Evolutionary conservation across 1,140 invertebrate species (phyloP).

Genomic region (Bombus haemorrhoidalis): DNA sequence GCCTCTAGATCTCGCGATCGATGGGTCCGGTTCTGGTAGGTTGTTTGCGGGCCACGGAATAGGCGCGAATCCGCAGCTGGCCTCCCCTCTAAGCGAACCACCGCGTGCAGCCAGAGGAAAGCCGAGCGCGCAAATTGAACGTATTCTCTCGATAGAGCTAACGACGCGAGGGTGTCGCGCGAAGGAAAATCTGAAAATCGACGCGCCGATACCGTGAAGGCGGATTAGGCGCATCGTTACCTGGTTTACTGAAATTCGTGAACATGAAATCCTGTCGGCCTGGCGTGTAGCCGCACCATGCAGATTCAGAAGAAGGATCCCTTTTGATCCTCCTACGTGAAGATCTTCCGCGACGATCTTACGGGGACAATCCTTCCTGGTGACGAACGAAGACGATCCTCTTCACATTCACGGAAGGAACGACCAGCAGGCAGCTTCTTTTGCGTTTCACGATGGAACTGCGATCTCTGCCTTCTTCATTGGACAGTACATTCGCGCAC

Average conservation of each 20-base stretch:
- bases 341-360: slow-evolving; percentile 63
- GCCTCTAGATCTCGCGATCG: slow-evolving; percentile 61
- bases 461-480: slow-evolving; percentile 10
- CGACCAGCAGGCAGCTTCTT: background rate
- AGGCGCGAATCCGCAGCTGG: slow-evolving; percentile 52
- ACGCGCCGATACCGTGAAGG: slow-evolving; percentile 46
- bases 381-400: background rate
- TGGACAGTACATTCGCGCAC: slow-evolving; percentile 58
- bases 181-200: slow-evolving; percentile 39
- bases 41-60: slow-evolving; percentile 30
- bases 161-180: slow-evolving; percentile 16
- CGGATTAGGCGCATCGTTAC: slow-evolving; percentile 72
- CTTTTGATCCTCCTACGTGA: slow-evolving; percentile 52
- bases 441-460: slow-evolving; percentile 8
- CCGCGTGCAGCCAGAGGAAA: slow-evolving; percentile 46
- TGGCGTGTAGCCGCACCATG: slow-evolving; percentile 59
- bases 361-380: slow-evolving; percentile 21
- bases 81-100: slow-evolving; percentile 41
- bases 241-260: slow-evolving; percentile 79
- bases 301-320: slow-evolving; percentile 50
- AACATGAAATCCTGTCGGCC: slow-evolving; percentile 77
- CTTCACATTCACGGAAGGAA: background rate
- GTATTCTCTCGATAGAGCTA: slow-evolving; percentile 1
- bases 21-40: slow-evolving; percentile 41
- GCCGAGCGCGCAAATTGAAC: slow-evolving; percentile 46